Evolutionary conservation across 1,140 invertebrate species (phyloP).

Genomic region (Odontomachus brunneus): DNA sequence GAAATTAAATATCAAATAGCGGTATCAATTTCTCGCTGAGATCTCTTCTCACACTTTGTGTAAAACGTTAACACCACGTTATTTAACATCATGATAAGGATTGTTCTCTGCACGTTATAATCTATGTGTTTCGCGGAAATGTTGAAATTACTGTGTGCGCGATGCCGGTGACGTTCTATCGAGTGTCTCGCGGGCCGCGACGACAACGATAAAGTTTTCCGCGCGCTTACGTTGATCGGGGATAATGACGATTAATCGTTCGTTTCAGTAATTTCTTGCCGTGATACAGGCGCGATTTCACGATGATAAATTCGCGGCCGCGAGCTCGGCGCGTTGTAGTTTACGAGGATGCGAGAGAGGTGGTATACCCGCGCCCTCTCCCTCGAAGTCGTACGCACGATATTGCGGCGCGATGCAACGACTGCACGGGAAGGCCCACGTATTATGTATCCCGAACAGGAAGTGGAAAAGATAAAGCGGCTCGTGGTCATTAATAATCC

Average conservation of each 20-base stretch:
- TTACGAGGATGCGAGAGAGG: slow-evolving; percentile 4
- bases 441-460: slow-evolving; percentile 75
- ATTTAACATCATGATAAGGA: slow-evolving; percentile 12
- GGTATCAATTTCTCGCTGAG: not conserved
- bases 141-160: not conserved
- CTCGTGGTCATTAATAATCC: slow-evolving; percentile 70
- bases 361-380: slow-evolving; percentile 7
- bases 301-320: slow-evolving; percentile 50
- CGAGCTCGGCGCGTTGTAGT: slow-evolving; percentile 5
- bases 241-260: slow-evolving; percentile 47
- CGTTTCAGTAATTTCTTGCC: not conserved
- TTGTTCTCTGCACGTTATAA: not conserved
- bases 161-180: not conserved
- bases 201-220: slow-evolving; percentile 31
- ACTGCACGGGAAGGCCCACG: slow-evolving; percentile 62
- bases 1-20: no score
- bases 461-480: slow-evolving; percentile 73
- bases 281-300: slow-evolving; percentile 18
- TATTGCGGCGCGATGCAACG: slow-evolving; percentile 63
- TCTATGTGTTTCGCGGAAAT: not conserved
- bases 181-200: not conserved
- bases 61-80: not conserved
- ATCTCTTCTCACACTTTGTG: no score
- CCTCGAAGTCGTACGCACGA: slow-evolving; percentile 36
- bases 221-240: not conserved